These are phyloP conservation scores for Elephas maximus DNA, from an alignment of 2,113 vertebrate species.

Conservation along the genomic window DNA sequence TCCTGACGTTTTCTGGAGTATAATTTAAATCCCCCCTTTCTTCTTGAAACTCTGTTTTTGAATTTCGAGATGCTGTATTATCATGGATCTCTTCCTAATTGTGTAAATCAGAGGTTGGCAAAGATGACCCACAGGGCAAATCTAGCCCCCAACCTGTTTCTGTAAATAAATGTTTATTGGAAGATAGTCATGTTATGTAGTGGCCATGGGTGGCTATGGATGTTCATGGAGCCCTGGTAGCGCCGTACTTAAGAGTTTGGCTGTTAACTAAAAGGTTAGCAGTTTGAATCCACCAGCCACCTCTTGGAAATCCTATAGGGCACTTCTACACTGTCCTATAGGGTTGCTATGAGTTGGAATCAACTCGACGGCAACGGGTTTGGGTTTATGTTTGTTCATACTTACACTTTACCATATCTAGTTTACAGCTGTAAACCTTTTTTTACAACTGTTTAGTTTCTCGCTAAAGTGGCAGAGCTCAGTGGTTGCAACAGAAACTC, in stretches of 20 bases:
- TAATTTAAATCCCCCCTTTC: background rate
- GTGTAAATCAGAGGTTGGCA: background rate
- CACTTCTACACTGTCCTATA: too few species aligned
- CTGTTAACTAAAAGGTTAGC: too few species aligned
- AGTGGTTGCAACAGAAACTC: background rate
- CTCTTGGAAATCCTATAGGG: too few species aligned
- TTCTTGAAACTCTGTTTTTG: constrained; percentile 1
- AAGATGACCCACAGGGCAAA: background rate
- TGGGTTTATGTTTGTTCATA: too few species aligned
- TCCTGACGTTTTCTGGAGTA: background rate
- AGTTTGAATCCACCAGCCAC: too few species aligned
- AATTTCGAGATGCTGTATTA: background rate
- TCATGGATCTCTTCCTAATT: background rate
- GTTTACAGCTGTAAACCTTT: too few species aligned
- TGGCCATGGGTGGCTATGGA: background rate
- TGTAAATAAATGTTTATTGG: background rate
- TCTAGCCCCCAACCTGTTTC: background rate
- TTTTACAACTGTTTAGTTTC: background rate
- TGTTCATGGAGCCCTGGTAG: too few species aligned
- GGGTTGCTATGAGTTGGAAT: too few species aligned
- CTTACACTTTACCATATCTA: too few species aligned
- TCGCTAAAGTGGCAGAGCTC: background rate
- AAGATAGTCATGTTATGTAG: background rate
- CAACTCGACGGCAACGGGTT: too few species aligned
- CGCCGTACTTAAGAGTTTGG: too few species aligned